Evolutionary conservation across 2,797 vertebrate genomes (phyloP).

Genomic region (Pseudochirops corinnae): DNA sequence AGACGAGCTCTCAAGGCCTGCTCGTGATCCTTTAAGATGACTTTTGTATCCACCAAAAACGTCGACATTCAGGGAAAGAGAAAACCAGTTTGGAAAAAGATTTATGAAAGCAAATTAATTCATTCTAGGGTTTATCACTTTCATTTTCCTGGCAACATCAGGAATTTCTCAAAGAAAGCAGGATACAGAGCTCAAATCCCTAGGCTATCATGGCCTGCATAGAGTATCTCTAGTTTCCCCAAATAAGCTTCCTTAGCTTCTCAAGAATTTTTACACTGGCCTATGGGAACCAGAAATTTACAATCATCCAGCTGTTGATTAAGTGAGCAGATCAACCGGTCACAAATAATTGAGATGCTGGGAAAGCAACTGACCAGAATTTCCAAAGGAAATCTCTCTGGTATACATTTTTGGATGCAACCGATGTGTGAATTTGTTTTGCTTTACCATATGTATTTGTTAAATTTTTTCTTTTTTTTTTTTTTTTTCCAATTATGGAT

Average conservation of each 20-base stretch:
- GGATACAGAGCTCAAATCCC: neutral
- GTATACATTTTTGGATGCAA: neutral
- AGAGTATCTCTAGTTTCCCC: neutral
- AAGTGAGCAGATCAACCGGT: constrained; percentile 18
- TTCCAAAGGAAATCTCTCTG: constrained; percentile 10
- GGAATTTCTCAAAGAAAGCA: neutral
- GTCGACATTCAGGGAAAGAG: neutral
- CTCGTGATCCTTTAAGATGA: neutral
- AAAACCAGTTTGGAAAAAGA: neutral
- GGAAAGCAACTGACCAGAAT: neutral
- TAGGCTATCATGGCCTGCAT: neutral
- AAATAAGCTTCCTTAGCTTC: constrained; percentile 22
- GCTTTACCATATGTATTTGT: neutral
- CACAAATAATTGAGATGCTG: neutral
- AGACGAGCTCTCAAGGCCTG: neutral
- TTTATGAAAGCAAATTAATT: neutral
- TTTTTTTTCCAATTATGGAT: neutral
- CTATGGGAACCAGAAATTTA: neutral
- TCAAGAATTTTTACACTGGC: constrained; percentile 14
- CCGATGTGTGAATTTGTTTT: neutral
- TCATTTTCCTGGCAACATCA: neutral
- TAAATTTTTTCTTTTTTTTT: neutral
- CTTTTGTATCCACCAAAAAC: neutral
- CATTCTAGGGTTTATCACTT: constrained; percentile 6
- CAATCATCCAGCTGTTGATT: neutral